Percentiles rank a stretch among this genome's conserved stretches.
phyloP scores from a whole-genome alignment of 2,888 invertebrate genomes.

The Macaria notata region DNA sequence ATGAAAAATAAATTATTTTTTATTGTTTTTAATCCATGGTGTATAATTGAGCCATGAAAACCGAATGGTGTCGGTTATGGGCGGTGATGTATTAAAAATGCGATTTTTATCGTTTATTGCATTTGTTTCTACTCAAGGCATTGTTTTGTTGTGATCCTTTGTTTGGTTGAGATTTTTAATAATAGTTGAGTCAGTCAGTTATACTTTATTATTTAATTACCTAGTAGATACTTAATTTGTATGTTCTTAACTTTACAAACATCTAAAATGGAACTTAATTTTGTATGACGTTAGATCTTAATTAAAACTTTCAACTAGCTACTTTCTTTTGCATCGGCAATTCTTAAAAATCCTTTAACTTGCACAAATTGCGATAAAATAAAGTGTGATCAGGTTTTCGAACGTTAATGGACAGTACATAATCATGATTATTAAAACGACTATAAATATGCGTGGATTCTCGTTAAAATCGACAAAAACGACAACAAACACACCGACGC shows the following conservation, averaged over 20 bases:
- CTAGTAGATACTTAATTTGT: too few species aligned
- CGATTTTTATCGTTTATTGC: conserved; percentile 47
- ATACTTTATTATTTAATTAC: too few species aligned
- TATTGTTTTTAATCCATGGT: conserved; percentile 51
- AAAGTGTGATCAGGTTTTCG: neutral
- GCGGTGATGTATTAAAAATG: conserved; percentile 45
- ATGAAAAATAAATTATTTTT: conserved; percentile 48
- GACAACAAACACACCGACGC: conserved; percentile 24
- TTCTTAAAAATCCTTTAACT: too few species aligned
- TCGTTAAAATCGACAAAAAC: conserved; percentile 20
- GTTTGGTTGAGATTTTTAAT: too few species aligned
- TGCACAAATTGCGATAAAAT: too few species aligned
- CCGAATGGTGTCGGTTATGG: conserved; percentile 41
- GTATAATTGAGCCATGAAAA: conserved; percentile 61
- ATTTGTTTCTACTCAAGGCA: conserved; percentile 19
- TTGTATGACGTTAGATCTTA: too few species aligned
- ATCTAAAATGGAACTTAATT: too few species aligned
- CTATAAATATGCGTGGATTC: conserved; percentile 24
- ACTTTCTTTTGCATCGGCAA: too few species aligned
- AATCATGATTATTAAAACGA: conserved; percentile 17
- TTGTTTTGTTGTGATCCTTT: too few species aligned
- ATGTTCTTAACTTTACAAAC: too few species aligned
- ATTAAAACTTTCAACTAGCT: too few species aligned
- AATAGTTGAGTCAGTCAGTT: too few species aligned
- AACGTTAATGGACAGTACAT: conserved; percentile 19